Base-by-base conservation (phyloP, 2,888 invertebrate species). In the Argyresthia goedartella region DNA sequence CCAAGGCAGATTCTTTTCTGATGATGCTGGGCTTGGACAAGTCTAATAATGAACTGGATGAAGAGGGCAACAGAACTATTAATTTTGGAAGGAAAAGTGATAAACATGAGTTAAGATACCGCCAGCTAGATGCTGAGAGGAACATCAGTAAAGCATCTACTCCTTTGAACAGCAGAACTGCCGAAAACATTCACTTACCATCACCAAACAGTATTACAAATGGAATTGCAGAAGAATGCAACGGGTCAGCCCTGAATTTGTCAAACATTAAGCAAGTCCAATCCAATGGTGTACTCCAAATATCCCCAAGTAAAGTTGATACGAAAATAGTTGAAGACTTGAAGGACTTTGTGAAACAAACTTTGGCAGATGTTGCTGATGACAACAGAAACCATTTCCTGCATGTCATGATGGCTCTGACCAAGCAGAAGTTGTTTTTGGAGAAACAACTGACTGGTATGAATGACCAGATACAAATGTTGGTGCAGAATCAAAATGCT, bases 381-480 rank as follows among this genome's bases (percentile, higher is more conserved):
- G 80, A 84, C 53, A 85, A 78, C 54, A 70, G 76, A 52, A 81
- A 81, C 59, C 80, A 81, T 63, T 86, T 81, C 56, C 70, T 85
- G 0, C 78, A 80, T 52, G 72, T 84, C n/a, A 85, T 84, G 78
- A 81, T 87, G 81, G 79, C 77, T 34, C 64, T 87, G 14, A 86
- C 86, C 1, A 87, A 87, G 60, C 85, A 86, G 55, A 81, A 84
- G 55, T 56, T 87, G 54, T 85, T 71, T 66, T 66, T 87, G 49
- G 85, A 87, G 55, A 86, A 86, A 53, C 79, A 86, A 54, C 59
- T 87, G 34, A 51, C 64, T 3, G 63, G 58, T 1, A 69, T 87
- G 67, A 72, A 62, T 57, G 71, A 75, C 11, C 76, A 82, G 58
- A 68, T 87, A 54, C 66, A 77, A 49, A 66, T 62, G 53, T 62